Conservation (phyloP, 2,888 invertebrate genomes). For the Osedax frankpressi region DNA sequence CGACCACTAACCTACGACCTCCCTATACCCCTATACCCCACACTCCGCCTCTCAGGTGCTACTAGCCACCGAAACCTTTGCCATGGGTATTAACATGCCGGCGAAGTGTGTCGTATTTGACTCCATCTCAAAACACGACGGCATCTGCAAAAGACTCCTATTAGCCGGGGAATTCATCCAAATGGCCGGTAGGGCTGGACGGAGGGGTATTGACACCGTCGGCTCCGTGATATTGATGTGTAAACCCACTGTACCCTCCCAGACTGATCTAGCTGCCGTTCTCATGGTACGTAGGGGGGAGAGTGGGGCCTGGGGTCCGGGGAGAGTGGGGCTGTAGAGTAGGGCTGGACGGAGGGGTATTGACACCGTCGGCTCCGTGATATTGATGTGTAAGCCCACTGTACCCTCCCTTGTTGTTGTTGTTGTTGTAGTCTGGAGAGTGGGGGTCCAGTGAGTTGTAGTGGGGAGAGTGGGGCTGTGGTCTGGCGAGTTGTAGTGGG, state of each 20-base stretch:
- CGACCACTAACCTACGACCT: background rate
- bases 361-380: conserved; percentile 85
- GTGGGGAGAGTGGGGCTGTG: no score
- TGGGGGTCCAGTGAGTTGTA: no score
- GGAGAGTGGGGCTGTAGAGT: no score
- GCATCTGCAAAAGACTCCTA: conserved; percentile 55
- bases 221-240: conserved; percentile 90
- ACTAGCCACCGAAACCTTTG: conserved; percentile 98
- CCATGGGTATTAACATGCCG: conserved; percentile 99
- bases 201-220: conserved; percentile 78
- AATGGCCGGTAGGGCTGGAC: conserved; percentile 93
- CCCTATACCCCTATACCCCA: background rate
- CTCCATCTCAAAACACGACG: conserved; percentile 78
- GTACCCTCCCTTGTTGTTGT: conserved; percentile 59
- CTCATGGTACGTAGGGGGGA: no score
- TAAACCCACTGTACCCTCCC: conserved; percentile 55
- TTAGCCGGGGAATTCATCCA: conserved; percentile 32
- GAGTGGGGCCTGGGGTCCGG: no score
- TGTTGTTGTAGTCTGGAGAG: no score
- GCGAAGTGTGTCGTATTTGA: conserved; percentile 94
- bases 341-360: conserved; percentile 86
- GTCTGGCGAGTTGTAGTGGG: no score
- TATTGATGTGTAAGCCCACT: conserved; percentile 64
- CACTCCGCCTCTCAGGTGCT: conserved; percentile 56
- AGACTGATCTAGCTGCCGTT: background rate